A percentile compares a stretch with the other conserved stretches of the same genome.
Evolutionary conservation across 2,888 invertebrate genomes (phyloP).

Genomic region (Alitta virens): DNA sequence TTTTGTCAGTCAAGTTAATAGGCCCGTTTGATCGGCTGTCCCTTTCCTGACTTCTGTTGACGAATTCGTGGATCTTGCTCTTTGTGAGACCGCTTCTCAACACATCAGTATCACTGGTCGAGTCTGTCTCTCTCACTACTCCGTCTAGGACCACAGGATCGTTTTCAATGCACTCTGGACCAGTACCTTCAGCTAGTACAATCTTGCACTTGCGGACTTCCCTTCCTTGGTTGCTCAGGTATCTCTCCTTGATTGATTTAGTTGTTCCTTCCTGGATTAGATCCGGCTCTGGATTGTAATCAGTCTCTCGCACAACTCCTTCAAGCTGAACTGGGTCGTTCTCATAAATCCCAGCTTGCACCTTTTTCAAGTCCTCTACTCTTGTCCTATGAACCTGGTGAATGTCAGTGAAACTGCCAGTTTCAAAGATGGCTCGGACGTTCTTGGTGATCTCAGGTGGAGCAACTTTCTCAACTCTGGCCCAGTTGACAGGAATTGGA

Average conservation of each 20-base stretch:
- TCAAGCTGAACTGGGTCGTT: slow-evolving; percentile 26
- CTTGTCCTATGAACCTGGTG: slow-evolving; percentile 22
- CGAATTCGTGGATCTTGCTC: no score
- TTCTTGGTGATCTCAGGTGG: slow-evolving; percentile 31
- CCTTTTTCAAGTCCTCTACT: background rate
- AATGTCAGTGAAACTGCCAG: slow-evolving; percentile 26
- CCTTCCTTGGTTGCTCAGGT: background rate
- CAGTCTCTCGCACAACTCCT: slow-evolving; percentile 18
- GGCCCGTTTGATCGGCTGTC: background rate
- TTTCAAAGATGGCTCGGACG: slow-evolving; percentile 29
- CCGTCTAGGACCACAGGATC: slow-evolving; percentile 1
- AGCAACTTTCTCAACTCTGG: slow-evolving; percentile 28
- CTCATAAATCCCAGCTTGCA: slow-evolving; percentile 26
- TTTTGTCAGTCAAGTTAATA: no score
- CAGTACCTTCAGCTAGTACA: background rate
- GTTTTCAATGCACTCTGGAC: slow-evolving; percentile 16
- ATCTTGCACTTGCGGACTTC: slow-evolving; percentile 7
- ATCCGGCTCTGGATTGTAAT: background rate
- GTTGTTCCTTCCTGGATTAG: slow-evolving; percentile 4
- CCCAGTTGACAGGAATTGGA: slow-evolving; percentile 25
- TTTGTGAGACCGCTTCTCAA: background rate
- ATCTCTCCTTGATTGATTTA: slow-evolving; percentile 3
- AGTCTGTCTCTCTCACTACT: slow-evolving; percentile 14
- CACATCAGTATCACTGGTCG: slow-evolving; percentile 9
- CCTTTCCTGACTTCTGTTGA: background rate